Percentiles rank a stretch among this genome's conserved stretches.
These are phyloP conservation scores for Bombyx mori DNA, from an alignment of 1,140 invertebrate species.

Conservation along the genomic window ASM3026992v2 NC_085122.1:5041501-5042000, in stretches of 20 bases:
- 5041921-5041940: neutral
- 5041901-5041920: neutral
- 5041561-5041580: slow-evolving; percentile 5
- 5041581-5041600: slow-evolving; percentile 22
- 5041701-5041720: neutral
- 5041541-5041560: slow-evolving; percentile 16
- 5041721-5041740: neutral
- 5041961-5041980: no score
- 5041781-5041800: neutral
- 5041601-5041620: slow-evolving; percentile 9
- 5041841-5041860: no score
- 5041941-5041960: neutral
- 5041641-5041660: neutral
- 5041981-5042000: no score
- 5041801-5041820: neutral
- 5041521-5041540: slow-evolving; percentile 12
- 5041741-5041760: neutral
- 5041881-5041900: no score
- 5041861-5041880: no score
- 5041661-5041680: neutral
- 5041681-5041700: neutral
- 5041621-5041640: no score
- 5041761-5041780: neutral
- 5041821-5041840: no score
- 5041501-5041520: slow-evolving; percentile 8